Base-by-base conservation (phyloP, 2,888 invertebrate species). In the Pimpla rufipes region DNA sequence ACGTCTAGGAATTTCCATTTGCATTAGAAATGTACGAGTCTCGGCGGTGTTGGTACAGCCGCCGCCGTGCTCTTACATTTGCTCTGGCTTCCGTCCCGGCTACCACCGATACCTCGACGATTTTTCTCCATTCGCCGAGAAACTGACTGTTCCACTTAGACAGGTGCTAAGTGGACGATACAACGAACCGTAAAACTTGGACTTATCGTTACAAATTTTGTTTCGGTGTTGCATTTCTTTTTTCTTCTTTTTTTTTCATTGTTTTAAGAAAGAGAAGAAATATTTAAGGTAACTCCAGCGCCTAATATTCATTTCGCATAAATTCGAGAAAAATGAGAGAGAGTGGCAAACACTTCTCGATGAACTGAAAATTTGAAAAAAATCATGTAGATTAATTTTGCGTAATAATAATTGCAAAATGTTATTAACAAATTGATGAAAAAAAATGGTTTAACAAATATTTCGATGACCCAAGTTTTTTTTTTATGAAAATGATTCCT, bases 1-100 rank as follows among this genome's bases (percentile, higher is more conserved):
- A 80, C 84, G 78, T 71, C 85, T 42, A 79, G 81, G 87, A 90
- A 88, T 89, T 87, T 85, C 85, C 83, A 87, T 83, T 81, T 85
- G 79, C 85, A 83, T 87, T 87, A 79, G 84, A 78, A 86, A 85
- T 87, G 81, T 47, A 52, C 64, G 71, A 57, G 73, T 67, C 45
- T 62, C 73, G 29, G 73, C 71, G 42, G 50, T 77, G 67, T 66
- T 66, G 59, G 57, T 55, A 77, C 45, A 70, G 81, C 45, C 71
- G 73, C 50, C 29, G 29, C 16, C 52, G 67, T 62, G 42, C 67
- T 81, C 68, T 78, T 68, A 78, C 81, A 78, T 74, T 57, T 68
- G 78, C 68, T 74, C 62, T 62, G 62, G 75, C 75, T 82, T 82
- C 82, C 78, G 81, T 78, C 62, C 55, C 73, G 73, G 45, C 55